Percentiles rank a stretch among this genome's conserved stretches.
These are phyloP conservation scores for Sclerodermus sp. DNA, from an alignment of 2,888 invertebrate genomes.

Conservation along the genomic window DNA sequence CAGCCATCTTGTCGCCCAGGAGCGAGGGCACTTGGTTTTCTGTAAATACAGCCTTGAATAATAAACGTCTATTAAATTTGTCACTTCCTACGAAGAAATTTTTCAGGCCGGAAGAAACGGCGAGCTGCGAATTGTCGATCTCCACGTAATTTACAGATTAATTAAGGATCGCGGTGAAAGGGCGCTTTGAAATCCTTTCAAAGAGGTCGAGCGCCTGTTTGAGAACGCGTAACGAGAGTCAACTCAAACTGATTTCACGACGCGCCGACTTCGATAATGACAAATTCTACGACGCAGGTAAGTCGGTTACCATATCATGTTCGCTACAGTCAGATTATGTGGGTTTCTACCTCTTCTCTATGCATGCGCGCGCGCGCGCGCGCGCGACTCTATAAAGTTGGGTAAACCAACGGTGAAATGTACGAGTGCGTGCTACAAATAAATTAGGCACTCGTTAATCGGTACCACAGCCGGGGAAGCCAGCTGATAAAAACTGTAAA, in stretches of 20 bases:
- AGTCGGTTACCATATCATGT: constrained; percentile 8
- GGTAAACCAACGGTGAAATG: too few relatives aligned
- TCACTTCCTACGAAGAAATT: too few relatives aligned
- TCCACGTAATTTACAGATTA: constrained; percentile 36
- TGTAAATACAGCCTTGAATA: background rate
- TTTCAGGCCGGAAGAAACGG: too few relatives aligned
- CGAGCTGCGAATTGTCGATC: too few relatives aligned
- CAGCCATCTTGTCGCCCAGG: background rate
- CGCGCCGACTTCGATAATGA: constrained; percentile 33
- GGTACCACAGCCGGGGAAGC: too few relatives aligned
- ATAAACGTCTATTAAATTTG: background rate
- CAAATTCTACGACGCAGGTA: constrained; percentile 24
- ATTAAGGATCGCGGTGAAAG: constrained; percentile 38
- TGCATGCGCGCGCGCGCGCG: too few relatives aligned
- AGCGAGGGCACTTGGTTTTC: background rate
- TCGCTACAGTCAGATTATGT: too few relatives aligned
- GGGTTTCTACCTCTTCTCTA: too few relatives aligned
- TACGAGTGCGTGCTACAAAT: too few relatives aligned
- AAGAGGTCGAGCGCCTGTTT: constrained; percentile 30
- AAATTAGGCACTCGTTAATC: too few relatives aligned
- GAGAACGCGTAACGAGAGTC: constrained; percentile 26
- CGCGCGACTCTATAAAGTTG: background rate
- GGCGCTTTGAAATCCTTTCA: constrained; percentile 30
- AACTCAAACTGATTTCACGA: constrained; percentile 33
- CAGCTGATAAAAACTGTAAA: too few relatives aligned